Base-by-base conservation (phyloP, 2,888 invertebrate species). In the Dicyrtoma fusca region DNA sequence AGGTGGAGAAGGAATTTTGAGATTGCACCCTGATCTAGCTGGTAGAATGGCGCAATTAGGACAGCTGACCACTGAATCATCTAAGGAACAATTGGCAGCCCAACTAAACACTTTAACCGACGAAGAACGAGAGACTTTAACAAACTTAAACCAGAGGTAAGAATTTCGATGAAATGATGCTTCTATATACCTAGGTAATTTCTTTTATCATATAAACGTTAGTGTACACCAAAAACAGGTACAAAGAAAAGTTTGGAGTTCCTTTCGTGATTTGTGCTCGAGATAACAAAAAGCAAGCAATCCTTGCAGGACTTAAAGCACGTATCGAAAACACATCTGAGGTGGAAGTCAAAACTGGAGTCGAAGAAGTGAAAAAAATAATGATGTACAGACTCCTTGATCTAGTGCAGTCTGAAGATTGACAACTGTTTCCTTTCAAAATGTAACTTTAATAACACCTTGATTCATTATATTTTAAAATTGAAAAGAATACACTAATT, bases 331-430 rank as follows among this genome's bases (percentile, higher is more conserved):
- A 89, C 81, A 82, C 84, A 0, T 81, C 81, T 44, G 85, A 87
- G 19, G 82, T 84, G 62, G 90, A 90, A 84, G 83, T 89, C 1
- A 80, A 81, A 1, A 86, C 83, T 53, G 88, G 88, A 21, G 87
- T 89, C 57, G 84, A 86, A 72, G 89, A 90, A 84, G 89, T 90
- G 0, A 89, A 89, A 82, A 90, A 90, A 84, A 90, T 90, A 76
- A 87, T 88, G 79, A 86, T 84, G 79, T 82, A 88, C 34, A 85
- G 89, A 76, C 86, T 90, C 71, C 81, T 85, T 23, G 87, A 88
- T 78, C 83, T 88, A 75, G 85, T 87, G 0, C 1, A 66, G 21
- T 42, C 13, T 11, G 21, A 65, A n/a, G 23, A 65, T 34, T 34
- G 8, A 34, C 34, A 34, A 8, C 34, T 5, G 3, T 34, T 34